phyloP scores from a whole-genome alignment of 2,888 invertebrate species.

The Agriopis aurantiaria region DNA sequence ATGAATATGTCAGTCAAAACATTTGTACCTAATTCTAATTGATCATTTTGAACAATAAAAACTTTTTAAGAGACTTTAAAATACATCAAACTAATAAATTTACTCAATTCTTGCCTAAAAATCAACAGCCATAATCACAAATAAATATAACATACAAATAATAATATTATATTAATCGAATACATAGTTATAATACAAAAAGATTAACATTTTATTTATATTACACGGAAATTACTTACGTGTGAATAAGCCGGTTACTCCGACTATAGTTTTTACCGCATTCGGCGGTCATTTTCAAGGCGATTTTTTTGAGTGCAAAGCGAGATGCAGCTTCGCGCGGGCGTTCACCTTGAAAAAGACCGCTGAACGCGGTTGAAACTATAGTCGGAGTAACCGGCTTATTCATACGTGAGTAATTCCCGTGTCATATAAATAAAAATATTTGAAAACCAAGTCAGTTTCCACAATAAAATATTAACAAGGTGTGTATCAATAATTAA shows the following conservation, averaged over 20 bases:
- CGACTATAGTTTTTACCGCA: too few species aligned
- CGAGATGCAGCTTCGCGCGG: too few species aligned
- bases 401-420: too few species aligned
- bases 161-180: neutral
- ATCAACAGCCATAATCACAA: slow-evolving; percentile 14
- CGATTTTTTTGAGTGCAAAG: too few species aligned
- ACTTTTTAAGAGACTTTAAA: neutral
- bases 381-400: too few species aligned
- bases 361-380: too few species aligned
- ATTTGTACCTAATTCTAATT: neutral
- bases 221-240: too few species aligned
- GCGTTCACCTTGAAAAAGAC: too few species aligned
- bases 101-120: neutral
- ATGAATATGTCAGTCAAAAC: neutral
- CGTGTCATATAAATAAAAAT: too few species aligned
- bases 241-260: too few species aligned
- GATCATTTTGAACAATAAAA: neutral
- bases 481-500: slow-evolving; percentile 1
- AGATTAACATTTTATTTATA: neutral
- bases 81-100: neutral
- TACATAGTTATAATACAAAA: neutral
- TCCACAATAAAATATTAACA: neutral
- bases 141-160: slow-evolving; percentile 7
- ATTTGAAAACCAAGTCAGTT: too few species aligned
- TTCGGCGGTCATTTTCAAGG: too few species aligned